phyloP scores from a whole-genome alignment of 1,140 invertebrate genomes.

The Diachasmimorpha longicaudata region DNA sequence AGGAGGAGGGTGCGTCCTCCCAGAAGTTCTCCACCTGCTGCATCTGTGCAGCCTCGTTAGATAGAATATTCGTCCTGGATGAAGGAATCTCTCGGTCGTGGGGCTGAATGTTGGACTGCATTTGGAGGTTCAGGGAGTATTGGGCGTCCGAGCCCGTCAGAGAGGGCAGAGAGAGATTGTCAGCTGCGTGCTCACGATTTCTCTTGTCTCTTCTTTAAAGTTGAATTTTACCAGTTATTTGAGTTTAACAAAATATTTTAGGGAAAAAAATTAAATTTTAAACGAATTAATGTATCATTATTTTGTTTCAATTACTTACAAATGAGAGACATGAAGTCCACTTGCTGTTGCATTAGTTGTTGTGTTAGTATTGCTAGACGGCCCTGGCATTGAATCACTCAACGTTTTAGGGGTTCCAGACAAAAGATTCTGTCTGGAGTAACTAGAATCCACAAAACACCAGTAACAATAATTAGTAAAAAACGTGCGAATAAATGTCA shows the following conservation, averaged over 20 bases:
- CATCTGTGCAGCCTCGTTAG: conserved; percentile 42
- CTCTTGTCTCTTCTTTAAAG: conserved; percentile 48
- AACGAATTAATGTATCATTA: neutral
- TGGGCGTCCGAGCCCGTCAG: conserved; percentile 39
- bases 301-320: conserved; percentile 36
- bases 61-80: conserved; percentile 42
- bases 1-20: conserved; percentile 45
- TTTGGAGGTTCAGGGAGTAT: conserved; percentile 48
- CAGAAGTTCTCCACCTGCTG: conserved; percentile 46
- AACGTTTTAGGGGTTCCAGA: conserved; percentile 73
- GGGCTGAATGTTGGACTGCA: conserved; percentile 43
- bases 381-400: conserved; percentile 53
- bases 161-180: conserved; percentile 42
- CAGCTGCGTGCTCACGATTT: conserved; percentile 47
- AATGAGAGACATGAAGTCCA: conserved; percentile 38
- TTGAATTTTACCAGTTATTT: too few relatives aligned
- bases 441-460: conserved; percentile 65
- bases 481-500: neutral
- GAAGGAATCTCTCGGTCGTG: conserved; percentile 43
- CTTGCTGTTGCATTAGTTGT: conserved; percentile 34
- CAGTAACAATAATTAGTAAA: neutral
- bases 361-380: conserved; percentile 37
- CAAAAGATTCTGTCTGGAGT: conserved; percentile 83
- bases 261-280: conserved; percentile 8
- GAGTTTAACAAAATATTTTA: too few relatives aligned